Evolutionary conservation across 2,113 vertebrate species (phyloP).

Genomic region (Thinocorus orbignyianus): DNA sequence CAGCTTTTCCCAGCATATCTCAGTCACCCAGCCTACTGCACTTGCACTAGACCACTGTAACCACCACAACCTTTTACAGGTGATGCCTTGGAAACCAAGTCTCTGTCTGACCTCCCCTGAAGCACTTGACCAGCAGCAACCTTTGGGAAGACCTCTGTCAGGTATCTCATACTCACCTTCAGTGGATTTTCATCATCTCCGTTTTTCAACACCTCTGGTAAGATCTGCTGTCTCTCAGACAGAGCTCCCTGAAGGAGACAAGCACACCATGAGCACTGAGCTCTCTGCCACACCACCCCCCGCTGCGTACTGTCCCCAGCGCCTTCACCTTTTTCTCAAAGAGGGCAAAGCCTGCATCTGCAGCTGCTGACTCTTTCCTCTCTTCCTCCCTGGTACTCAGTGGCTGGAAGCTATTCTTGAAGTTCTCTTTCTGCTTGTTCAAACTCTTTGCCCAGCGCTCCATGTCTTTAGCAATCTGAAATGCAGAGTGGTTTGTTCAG

Average conservation of each 20-base stretch:
- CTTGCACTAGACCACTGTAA: neutral
- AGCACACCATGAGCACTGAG: neutral
- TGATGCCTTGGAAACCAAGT: neutral
- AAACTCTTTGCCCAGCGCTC: slow-evolving; percentile 99
- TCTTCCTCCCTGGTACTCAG: slow-evolving; percentile 90
- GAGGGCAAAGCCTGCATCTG: slow-evolving; percentile 93
- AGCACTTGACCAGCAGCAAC: neutral
- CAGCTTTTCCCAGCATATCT: neutral
- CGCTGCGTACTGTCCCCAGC: neutral
- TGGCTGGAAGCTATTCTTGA: slow-evolving; percentile 94
- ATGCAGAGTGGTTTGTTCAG: neutral
- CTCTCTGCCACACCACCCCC: neutral
- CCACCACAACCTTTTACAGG: neutral
- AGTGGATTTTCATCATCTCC: slow-evolving; percentile 85
- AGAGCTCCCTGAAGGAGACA: slow-evolving; percentile 74
- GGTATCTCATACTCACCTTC: slow-evolving; percentile 63
- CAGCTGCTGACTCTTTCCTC: slow-evolving; percentile 91
- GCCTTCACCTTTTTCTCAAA: slow-evolving; percentile 95
- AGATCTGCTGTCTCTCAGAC: slow-evolving; percentile 84
- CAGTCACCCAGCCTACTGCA: neutral
- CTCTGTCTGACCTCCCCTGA: neutral
- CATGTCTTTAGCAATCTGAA: slow-evolving; percentile 98
- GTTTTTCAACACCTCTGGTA: slow-evolving; percentile 81
- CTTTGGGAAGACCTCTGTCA: neutral
- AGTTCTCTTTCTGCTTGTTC: slow-evolving; percentile 98